Evolutionary conservation across 2,113 vertebrate species (phyloP), one percentile per base, ranked within the genome.

Genomic region (Lepus americanus): DNA sequence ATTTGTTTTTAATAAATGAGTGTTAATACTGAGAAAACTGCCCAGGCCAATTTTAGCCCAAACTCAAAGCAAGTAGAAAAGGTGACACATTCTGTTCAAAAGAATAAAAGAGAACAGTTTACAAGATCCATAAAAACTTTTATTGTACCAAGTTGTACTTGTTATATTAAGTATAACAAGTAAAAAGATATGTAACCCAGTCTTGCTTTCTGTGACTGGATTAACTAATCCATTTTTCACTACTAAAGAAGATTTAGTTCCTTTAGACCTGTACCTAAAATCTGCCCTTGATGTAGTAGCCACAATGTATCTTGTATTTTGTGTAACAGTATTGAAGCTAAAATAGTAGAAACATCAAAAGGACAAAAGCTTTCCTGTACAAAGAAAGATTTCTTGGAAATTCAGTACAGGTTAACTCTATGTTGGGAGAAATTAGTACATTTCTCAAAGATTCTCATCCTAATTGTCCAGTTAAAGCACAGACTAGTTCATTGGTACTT

Each of bases 161-260:
- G 14, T 33, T 70, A 78, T 63, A 55, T 83, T 86, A 84, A 73
- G 61, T 44, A 77, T 61, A 64, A 69, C 2, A 97, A 78, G 67
- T 8, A 59, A 91, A 86, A 86, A 39, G 36, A 61, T 27, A 67
- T 23, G 31, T 22, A 33, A 7, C 63, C 88, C 27, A 72, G 33
- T n/a, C 0, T 83, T 27, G 14, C 83, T 95, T 61, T 55, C 22
- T 69, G 51, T 31, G 11, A 6, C 20, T 44, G 80, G 0, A 77
- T 97, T 83, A 51, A 39, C 36, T 69, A 76, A 87, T 76, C 74
- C 63, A 92, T 39, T 94, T 82, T 92, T 77, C 33, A 77, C 39
- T 88, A 49, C 29, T 63, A 89, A 85, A 80, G 66, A 89, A 91
- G 80, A 85, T 61, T 70, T 80, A 80, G 39, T 44, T 29, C 29